Evolutionary conservation across 2,888 invertebrate species (phyloP), one percentile per base, ranked within the genome.

Genomic region (Ceriagrion tenellum): DNA sequence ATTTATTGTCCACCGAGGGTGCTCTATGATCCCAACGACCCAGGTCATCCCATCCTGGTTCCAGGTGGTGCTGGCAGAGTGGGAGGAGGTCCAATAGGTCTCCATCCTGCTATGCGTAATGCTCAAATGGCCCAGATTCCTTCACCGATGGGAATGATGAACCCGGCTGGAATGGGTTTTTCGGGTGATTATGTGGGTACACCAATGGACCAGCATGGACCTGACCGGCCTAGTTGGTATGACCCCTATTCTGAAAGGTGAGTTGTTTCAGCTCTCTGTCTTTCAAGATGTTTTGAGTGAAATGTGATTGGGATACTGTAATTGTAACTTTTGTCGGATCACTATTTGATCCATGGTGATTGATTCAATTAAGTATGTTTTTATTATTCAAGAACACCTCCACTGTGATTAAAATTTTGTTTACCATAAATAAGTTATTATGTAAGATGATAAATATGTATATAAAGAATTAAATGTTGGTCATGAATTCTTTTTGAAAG

Each of bases 31-130:
- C 98, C 97, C 0, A 97, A 97, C 96, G 98, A 98, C 96, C 98
- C 98, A 0, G 97, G 97, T 95, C 98, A 98, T 97, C 98, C 98
- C 40, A 98, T 98, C 96, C 97, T 98, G 96, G 97, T 98, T 95
- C 98, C 98, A 96, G 97, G 97, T 55, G 96, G 97, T 18, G 97
- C 97, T 95, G 97, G 96, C 95, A 96, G 97, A 96, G 96, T 96
- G 35, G 95, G 89, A 55, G 69, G 95, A 96, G 2, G 96, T 40
- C 47, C 90, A 26, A 81, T 90, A 3, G 90, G 95, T 96, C 95
- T 95, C 95, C 95, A 95, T 95, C 93, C 93, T 40, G 93, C 93
- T 0, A 63, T 93, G 69, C 93, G 93, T 47, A 93, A 93, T n/a
- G 47, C 74, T n/a, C 74, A 40, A 26, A 74, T 93, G 69, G 69